Conservation (phyloP, 2,113 vertebrate genomes). For the Zeus faber region DNA sequence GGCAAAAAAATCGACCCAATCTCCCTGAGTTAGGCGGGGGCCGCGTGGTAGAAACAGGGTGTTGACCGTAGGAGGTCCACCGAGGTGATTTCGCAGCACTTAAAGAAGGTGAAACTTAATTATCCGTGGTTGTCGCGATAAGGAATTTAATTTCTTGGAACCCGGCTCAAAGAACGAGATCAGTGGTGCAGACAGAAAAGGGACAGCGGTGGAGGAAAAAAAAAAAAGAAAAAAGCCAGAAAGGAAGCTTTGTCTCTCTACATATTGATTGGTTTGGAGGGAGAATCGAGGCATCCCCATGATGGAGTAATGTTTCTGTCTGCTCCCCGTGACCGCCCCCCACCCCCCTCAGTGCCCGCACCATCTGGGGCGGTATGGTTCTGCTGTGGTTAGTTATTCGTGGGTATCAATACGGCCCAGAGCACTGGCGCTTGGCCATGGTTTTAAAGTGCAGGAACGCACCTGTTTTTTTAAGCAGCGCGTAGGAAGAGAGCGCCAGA, state of each 20-base stretch:
- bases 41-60: not conserved
- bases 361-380: constrained; percentile 31
- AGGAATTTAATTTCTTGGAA: not conserved
- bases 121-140: constrained; percentile 2
- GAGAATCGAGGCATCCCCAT: not conserved
- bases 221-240: too few species aligned
- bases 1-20: too few species aligned
- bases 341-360: constrained; percentile 7
- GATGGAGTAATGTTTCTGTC: constrained; percentile 5
- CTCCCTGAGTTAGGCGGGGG: too few species aligned
- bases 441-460: constrained; percentile 46
- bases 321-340: constrained; percentile 4
- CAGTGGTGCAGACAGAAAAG: not conserved
- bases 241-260: constrained; percentile 1
- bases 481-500: not conserved
- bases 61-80: not conserved
- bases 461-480: constrained; percentile 32
- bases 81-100: not conserved
- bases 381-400: constrained; percentile 59
- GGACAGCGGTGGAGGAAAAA: not conserved
- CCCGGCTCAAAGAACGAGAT: not conserved
- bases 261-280: constrained; percentile 2
- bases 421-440: constrained; percentile 40
- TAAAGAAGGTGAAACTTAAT: constrained; percentile 3
- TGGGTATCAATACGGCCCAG: constrained; percentile 55